Evolutionary conservation across 2,113 vertebrate genomes (phyloP), one percentile per base, ranked within the genome.

Genomic region (Phylloscopus trochilus): DNA sequence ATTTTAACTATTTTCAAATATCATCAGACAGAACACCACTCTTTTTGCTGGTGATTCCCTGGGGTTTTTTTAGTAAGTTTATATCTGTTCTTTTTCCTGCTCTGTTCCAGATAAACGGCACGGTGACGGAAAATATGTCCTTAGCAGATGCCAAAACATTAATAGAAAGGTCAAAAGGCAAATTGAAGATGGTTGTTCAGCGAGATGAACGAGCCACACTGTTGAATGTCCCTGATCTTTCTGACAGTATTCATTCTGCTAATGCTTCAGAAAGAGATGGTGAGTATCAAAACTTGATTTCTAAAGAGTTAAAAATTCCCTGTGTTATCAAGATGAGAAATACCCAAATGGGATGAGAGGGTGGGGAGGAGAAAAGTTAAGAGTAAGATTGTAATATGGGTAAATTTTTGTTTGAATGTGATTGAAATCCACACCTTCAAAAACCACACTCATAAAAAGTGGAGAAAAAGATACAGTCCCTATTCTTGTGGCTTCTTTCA

Each of bases 161-260:
- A 97, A 99, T 99, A 95, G 99, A 99, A 97, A 98, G 99, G 97
- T 99, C 99, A 92, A 99, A 99, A 98, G 99, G 99, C 97, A 99
- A 99, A 97, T 97, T 99, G 97, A 99, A 99, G 97, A 99, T 99
- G 99, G 99, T 99, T 28, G 99, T 99, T 96, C 99, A 99, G 95
- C 98, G 99, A 97, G 99, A 99, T 70, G 99, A 99, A 39, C 98
- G 99, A 94, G 99, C 99, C 35, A 99, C 99, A 2, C 97, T 99
- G 86, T 97, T 99, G 96, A 99, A 99, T 66, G 99, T 99, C 91
- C 99, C 99, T 28, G 99, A 99, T 97, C 98, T 99, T 87, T 99
- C 99, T 80, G 99, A 99, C 97, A 99, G 99, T 95, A 98, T 99
- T 97, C 98, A 99, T 97, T 99, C 99, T 92, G 99, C 99, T 87